phyloP scores from a whole-genome alignment of 2,797 vertebrate genomes.

The Erpetoichthys calabaricus region DNA sequence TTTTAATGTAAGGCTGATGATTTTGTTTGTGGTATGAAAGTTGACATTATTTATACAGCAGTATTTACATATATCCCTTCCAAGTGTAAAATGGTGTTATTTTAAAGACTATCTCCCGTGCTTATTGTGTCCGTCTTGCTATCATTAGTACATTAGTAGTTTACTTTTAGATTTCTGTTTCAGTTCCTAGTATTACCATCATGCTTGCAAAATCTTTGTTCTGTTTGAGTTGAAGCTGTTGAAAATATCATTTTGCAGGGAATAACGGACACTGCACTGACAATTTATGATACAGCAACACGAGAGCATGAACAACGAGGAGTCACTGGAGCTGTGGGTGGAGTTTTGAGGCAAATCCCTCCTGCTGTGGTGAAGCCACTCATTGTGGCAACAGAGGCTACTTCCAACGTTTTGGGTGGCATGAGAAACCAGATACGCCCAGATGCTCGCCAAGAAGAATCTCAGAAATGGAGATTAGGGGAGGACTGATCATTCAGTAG shows the following conservation, averaged over 20 bases:
- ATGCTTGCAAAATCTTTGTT: no score
- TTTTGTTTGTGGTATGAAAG: no score
- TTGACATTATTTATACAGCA: no score
- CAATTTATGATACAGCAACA: slow-evolving; percentile 88
- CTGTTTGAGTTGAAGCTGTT: no score
- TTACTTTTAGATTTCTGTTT: background rate
- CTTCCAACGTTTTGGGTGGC: slow-evolving; percentile 85
- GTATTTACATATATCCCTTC: no score
- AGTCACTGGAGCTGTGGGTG: slow-evolving; percentile 88
- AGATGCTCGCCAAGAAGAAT: slow-evolving; percentile 88
- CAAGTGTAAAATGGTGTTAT: no score
- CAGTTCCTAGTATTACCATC: background rate
- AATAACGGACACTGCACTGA: slow-evolving; percentile 86
- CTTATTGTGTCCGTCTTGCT: background rate
- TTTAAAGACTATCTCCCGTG: no score
- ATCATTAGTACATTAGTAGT: background rate
- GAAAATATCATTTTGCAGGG: slow-evolving; percentile 44
- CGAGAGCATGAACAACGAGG: slow-evolving; percentile 93
- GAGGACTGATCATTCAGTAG: slow-evolving; percentile 49
- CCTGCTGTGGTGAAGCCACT: slow-evolving; percentile 88
- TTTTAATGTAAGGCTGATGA: no score
- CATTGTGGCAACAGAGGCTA: slow-evolving; percentile 92
- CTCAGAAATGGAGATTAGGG: slow-evolving; percentile 87
- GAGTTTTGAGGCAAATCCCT: slow-evolving; percentile 88
- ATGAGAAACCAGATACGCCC: slow-evolving; percentile 98